These are phyloP conservation scores for Brachyhypopomus occidentalis DNA, from an alignment of 2,113 vertebrate species.

Conservation along the genomic window DNA sequence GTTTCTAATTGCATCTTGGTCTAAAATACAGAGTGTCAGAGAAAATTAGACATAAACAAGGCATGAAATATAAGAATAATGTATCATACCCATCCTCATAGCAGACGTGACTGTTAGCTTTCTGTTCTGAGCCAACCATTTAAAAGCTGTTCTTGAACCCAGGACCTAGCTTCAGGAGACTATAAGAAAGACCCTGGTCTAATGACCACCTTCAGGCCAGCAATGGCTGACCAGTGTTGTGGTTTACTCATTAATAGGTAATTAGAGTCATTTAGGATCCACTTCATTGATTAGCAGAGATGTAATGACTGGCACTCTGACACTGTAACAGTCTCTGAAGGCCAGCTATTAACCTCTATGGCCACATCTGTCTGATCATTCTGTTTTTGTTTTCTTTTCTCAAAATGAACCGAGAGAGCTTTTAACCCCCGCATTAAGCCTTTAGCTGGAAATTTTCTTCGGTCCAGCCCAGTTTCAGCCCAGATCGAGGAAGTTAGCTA, in stretches of 20 bases:
- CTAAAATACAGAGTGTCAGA: background rate
- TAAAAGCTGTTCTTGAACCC: background rate
- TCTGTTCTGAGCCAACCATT: background rate
- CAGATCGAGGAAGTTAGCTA: background rate
- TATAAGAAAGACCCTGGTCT: too few species aligned
- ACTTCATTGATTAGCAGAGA: conserved; percentile 26
- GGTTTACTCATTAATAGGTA: conserved; percentile 8
- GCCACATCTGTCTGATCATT: too few species aligned
- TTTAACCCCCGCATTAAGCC: background rate
- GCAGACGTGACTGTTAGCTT: background rate
- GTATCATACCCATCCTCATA: background rate
- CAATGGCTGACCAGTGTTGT: background rate
- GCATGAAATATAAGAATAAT: background rate
- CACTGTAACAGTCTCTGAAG: conserved; percentile 17
- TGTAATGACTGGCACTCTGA: conserved; percentile 28
- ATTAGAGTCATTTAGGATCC: conserved; percentile 33
- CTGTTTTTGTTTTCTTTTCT: background rate
- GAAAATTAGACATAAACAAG: background rate
- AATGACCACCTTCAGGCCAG: background rate
- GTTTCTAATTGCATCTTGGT: background rate
- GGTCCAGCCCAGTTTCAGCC: background rate
- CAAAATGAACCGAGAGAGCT: background rate
- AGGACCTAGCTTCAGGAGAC: too few species aligned
- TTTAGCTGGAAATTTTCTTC: background rate
- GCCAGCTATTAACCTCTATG: background rate